phyloP scores from a whole-genome alignment of 2,113 vertebrate species.

The Loxodonta africana region DNA sequence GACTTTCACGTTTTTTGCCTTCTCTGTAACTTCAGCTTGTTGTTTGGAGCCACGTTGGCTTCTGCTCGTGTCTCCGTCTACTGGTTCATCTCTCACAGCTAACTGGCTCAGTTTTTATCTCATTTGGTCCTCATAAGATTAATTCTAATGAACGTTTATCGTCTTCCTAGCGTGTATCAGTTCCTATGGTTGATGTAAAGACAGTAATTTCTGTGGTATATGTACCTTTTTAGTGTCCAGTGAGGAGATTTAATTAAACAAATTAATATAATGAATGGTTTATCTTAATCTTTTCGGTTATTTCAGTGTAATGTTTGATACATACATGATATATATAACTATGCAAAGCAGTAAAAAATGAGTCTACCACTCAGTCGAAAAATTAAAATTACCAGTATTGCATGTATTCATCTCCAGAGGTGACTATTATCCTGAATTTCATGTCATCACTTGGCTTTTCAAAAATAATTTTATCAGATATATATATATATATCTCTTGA shows the following conservation, averaged over 20 bases:
- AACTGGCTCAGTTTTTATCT: conserved; percentile 23
- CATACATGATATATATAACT: conserved; percentile 37
- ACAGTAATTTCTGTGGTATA: conserved; percentile 13
- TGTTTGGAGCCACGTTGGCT: conserved; percentile 32
- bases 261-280: conserved; percentile 25
- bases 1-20: conserved; percentile 5
- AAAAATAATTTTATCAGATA: conserved; percentile 49
- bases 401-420: conserved; percentile 22
- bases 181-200: conserved; percentile 33
- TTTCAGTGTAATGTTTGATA: conserved; percentile 56
- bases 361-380: background rate
- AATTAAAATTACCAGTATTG: conserved; percentile 29
- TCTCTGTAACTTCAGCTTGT: conserved; percentile 49
- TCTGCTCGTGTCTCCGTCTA: background rate
- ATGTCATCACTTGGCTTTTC: conserved; percentile 47
- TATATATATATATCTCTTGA: conserved; percentile 29
- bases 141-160: conserved; percentile 45
- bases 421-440: conserved; percentile 37
- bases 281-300: background rate
- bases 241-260: conserved; percentile 57
- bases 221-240: conserved; percentile 32
- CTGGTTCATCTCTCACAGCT: conserved; percentile 33
- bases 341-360: conserved; percentile 42
- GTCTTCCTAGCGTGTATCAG: background rate
- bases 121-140: background rate